Conservation (phyloP, 2,113 vertebrate genomes). For the Plotosus lineatus region DNA sequence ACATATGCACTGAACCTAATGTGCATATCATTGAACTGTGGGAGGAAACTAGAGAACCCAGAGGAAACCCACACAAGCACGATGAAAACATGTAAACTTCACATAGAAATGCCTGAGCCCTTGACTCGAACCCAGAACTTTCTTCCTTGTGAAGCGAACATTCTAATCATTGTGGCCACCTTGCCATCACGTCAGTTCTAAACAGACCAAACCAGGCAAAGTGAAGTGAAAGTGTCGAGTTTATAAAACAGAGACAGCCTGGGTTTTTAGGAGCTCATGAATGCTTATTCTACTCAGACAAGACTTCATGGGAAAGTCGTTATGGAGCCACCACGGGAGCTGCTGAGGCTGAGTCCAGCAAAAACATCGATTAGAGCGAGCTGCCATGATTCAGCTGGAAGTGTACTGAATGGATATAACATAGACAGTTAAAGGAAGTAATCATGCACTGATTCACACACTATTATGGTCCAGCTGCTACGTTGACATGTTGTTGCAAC, state of each 20-base stretch:
- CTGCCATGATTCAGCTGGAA: conserved; percentile 21
- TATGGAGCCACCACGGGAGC: conserved; percentile 3
- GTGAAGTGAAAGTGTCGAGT: background rate
- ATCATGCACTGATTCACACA: conserved; percentile 21
- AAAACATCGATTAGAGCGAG: conserved; percentile 28
- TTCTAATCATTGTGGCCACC: no score
- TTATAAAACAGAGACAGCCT: background rate
- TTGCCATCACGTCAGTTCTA: no score
- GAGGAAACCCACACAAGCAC: no score
- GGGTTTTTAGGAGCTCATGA: background rate
- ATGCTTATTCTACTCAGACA: background rate
- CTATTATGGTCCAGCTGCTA: conserved; percentile 7
- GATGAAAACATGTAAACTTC: no score
- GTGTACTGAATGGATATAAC: conserved; percentile 36
- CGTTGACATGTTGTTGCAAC: conserved; percentile 8
- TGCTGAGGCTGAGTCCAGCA: conserved; percentile 2
- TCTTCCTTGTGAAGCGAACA: no score
- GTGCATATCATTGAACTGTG: no score
- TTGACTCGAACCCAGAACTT: no score
- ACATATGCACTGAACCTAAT: no score
- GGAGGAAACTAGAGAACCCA: no score
- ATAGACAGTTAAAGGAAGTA: conserved; percentile 25
- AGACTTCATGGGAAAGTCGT: conserved; percentile 33
- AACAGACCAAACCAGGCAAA: background rate
- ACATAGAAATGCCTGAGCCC: no score